Evolutionary conservation across 1,140 invertebrate species (phyloP), one percentile per base, ranked within the genome.

Genomic region (Halictus rubicundus): DNA sequence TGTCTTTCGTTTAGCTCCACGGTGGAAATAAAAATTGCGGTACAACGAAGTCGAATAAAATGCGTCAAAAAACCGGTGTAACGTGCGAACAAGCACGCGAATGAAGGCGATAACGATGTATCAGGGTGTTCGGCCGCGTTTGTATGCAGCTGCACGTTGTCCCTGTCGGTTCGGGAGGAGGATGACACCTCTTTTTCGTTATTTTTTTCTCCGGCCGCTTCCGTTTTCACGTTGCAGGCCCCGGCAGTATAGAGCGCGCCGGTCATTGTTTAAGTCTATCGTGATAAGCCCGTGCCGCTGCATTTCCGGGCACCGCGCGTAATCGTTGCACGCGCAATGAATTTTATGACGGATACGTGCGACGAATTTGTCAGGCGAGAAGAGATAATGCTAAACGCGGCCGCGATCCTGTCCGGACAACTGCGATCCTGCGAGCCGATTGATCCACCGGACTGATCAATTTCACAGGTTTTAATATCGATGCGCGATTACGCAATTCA

Each of bases 291-390:
- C 49, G 46, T 37, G 68, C 59, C 46, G 60, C 76, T 65, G 76
- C 54, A 60, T 74, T 63, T 85, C 82, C 84, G 65, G 80, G 83
- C n/a, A 68, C 82, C 64, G 70, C 68, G 70, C 68, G 72, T 82
- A 79, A 81, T 84, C 68, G 69, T 57, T 61, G 78, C 78, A 85
- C 79, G 75, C 59, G 69, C 82, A 81, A 85, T 85, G 78, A 80
- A 84, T 73, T 85, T 84, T 84, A 84, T 81, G 83, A 59, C 32
- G 75, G 73, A 84, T 69, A 84, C 82, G 82, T 73, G 77, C 60
- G 61, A 37, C 68, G 72, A 61, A 64, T 77, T 73, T 71, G 82
- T 85, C 68, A 71, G 61, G 77, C 54, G 78, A 75, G 59, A 83
- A 83, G 57, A 84, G 76, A 72, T 78, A 78, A 78, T 72, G 69